Evolutionary conservation across 30 jellyfish, hydroid and myxozoan genomes (phyloP).

Genomic region (Turritopsis rubra): DNA sequence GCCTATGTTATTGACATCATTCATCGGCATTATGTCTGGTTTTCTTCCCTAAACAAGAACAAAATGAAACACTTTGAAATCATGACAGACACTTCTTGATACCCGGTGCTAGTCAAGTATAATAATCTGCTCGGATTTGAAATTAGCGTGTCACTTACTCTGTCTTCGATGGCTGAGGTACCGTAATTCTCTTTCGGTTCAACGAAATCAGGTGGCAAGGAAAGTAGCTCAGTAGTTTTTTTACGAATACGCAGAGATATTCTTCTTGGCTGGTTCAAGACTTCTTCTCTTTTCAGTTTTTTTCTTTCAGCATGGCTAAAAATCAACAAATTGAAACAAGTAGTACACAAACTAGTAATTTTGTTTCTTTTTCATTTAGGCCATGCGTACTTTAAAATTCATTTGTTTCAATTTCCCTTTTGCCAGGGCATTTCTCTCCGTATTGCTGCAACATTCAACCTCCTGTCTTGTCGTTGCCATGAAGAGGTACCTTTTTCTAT

Average conservation of each 20-base stretch:
- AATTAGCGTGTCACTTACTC: background rate
- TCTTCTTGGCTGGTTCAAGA: slow-evolving; percentile 10
- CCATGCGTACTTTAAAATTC: too few relatives aligned
- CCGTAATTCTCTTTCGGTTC: background rate
- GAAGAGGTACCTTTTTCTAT: too few relatives aligned
- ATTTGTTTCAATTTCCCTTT: too few relatives aligned
- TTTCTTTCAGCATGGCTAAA: background rate
- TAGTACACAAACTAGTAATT: too few relatives aligned
- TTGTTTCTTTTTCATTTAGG: too few relatives aligned
- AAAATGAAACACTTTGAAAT: background rate
- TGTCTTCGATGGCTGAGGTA: background rate
- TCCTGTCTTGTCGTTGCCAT: too few relatives aligned
- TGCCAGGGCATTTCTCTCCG: too few relatives aligned
- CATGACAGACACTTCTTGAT: too few relatives aligned
- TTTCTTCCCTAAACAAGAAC: slow-evolving; percentile 7
- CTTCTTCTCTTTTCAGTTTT: background rate
- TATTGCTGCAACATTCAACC: too few relatives aligned
- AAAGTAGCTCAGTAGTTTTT: background rate
- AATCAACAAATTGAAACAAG: background rate
- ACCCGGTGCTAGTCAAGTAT: background rate
- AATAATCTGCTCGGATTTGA: background rate
- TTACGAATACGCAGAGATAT: slow-evolving; percentile 22
- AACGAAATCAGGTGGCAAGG: slow-evolving; percentile 1
- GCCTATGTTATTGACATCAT: slow-evolving; percentile 31
- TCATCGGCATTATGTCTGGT: slow-evolving; percentile 20